Conservation (phyloP, 1,140 invertebrate genomes). For the Drosophila orosa region DNA sequence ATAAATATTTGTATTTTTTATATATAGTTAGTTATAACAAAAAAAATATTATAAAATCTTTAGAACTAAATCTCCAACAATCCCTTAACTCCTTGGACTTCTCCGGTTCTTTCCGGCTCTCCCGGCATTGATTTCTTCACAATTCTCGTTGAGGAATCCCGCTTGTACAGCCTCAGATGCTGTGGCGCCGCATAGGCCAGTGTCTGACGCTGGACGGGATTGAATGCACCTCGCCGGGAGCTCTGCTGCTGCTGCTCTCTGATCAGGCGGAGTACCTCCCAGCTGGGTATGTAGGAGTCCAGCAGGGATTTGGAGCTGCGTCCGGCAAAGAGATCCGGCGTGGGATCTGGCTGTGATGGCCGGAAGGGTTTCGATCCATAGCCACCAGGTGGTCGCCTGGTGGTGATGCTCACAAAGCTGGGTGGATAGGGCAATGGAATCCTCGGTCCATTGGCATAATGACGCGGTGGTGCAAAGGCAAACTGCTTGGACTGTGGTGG, state of each 20-base stretch:
- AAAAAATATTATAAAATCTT: conserved; percentile 16
- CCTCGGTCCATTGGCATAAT: conserved; percentile 52
- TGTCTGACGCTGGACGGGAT: conserved; percentile 48
- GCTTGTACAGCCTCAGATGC: conserved; percentile 55
- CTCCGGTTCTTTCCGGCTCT: conserved; percentile 13
- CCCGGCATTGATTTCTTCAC: conserved; percentile 52
- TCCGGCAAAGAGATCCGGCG: conserved; percentile 69
- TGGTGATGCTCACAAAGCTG: conserved; percentile 76
- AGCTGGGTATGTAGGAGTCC: conserved; percentile 82
- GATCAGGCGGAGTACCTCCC: conserved; percentile 65
- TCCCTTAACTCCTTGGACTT: neutral
- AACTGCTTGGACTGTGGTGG: conserved; percentile 70
- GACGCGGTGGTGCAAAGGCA: conserved; percentile 58
- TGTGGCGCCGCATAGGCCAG: conserved; percentile 62
- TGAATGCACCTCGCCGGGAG: conserved; percentile 5
- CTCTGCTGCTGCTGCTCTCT: conserved; percentile 56
- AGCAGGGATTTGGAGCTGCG: conserved; percentile 70
- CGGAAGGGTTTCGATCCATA: conserved; percentile 38
- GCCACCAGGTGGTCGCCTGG: conserved; percentile 35
- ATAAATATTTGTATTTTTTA: conserved; percentile 36
- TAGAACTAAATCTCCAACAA: neutral
- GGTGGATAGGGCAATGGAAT: conserved; percentile 76
- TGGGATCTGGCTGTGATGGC: conserved; percentile 61
- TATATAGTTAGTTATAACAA: conserved; percentile 1
- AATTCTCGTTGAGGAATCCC: conserved; percentile 41